Evolutionary conservation across 2,113 vertebrate species (phyloP).

Genomic region (Mirounga angustirostris): DNA sequence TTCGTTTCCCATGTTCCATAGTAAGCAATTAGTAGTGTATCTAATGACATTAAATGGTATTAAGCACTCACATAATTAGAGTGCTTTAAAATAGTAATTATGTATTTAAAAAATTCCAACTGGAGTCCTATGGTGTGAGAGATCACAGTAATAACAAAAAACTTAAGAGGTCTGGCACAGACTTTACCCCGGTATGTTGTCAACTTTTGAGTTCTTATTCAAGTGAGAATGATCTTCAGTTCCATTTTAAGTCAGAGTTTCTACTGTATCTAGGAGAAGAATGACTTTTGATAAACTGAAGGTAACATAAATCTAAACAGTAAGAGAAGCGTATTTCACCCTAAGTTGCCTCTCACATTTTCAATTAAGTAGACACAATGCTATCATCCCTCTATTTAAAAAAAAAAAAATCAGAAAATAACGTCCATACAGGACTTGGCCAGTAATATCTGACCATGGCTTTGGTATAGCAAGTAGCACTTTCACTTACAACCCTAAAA

Average conservation of each 20-base stretch:
- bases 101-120: constrained; percentile 51
- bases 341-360: constrained; percentile 40
- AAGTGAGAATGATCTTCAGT: constrained; percentile 47
- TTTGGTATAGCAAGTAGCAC: background rate
- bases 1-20: constrained; percentile 22
- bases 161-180: constrained; percentile 13
- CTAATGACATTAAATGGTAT: constrained; percentile 60
- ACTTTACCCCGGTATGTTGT: background rate
- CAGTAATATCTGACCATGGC: constrained; percentile 10
- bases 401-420: constrained; percentile 30
- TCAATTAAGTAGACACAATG: constrained; percentile 36
- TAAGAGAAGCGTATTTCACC: constrained; percentile 27
- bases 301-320: background rate
- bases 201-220: constrained; percentile 44
- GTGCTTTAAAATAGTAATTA: constrained; percentile 72
- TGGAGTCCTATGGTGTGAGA: constrained; percentile 25
- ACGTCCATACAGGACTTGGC: background rate
- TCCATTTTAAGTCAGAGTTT: constrained; percentile 62
- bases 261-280: background rate
- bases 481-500: background rate
- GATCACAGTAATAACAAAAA: constrained; percentile 33
- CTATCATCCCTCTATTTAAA: background rate
- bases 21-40: constrained; percentile 19
- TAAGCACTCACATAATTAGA: constrained; percentile 69
- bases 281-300: constrained; percentile 58